phyloP scores from a whole-genome alignment of 2,113 vertebrate genomes.

The Calyptommatus sinebrachiatus region DNA sequence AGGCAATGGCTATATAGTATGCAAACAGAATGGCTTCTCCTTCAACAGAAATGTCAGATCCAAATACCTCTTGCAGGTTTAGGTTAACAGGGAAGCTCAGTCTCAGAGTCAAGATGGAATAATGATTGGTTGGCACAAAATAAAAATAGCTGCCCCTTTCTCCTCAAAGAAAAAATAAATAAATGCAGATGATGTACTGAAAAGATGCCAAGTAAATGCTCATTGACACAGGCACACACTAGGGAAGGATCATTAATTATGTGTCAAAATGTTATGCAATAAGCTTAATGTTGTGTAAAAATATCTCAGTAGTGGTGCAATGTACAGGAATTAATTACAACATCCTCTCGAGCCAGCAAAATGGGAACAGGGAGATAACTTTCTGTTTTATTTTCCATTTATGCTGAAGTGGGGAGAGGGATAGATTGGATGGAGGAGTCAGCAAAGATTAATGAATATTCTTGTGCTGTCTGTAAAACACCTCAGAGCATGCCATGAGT shows the following conservation, averaged over 20 bases:
- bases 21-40: too few species aligned
- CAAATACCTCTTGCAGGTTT: too few species aligned
- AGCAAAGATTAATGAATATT: constrained; percentile 5
- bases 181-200: background rate
- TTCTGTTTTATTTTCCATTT: constrained; percentile 36
- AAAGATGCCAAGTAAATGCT: constrained; percentile 57
- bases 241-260: constrained; percentile 46
- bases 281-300: constrained; percentile 53
- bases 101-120: too few species aligned
- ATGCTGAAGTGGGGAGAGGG: constrained; percentile 7
- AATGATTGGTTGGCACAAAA: background rate
- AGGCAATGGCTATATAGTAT: too few species aligned
- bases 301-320: constrained; percentile 42
- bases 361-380: constrained; percentile 12
- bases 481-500: background rate
- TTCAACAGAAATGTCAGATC: too few species aligned
- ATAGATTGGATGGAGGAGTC: constrained; percentile 6
- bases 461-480: background rate
- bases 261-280: constrained; percentile 56
- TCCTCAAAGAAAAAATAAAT: background rate
- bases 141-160: constrained; percentile 21
- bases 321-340: constrained; percentile 47
- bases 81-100: too few species aligned
- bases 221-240: constrained; percentile 24
- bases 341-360: constrained; percentile 40